Percentiles rank a stretch among this genome's conserved stretches.
Evolutionary conservation across 1,140 invertebrate species (phyloP).

Genomic region (Himalopsyche phryganea): DNA sequence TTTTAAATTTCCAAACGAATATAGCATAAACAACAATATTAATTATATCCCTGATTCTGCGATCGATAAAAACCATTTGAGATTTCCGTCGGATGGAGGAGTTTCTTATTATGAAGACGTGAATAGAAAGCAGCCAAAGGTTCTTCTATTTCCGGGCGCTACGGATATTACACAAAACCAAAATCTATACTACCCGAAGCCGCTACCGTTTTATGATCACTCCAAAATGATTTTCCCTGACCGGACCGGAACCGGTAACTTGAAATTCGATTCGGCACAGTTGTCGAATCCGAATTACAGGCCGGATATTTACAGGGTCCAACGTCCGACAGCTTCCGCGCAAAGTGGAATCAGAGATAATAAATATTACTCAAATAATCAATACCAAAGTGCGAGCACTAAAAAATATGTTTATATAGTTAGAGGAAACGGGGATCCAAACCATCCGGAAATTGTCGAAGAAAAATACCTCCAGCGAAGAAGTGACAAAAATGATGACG

Average conservation of each 20-base stretch:
- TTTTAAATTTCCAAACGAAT: conserved; percentile 25
- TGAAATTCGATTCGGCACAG: conserved; percentile 38
- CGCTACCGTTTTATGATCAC: conserved; percentile 28
- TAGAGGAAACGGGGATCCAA: conserved; percentile 31
- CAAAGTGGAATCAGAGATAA: neutral
- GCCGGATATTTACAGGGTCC: conserved; percentile 16
- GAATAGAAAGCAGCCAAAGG: conserved; percentile 19
- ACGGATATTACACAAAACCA: conserved; percentile 7
- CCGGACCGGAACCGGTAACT: conserved; percentile 44
- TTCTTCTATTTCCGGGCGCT: conserved; percentile 17
- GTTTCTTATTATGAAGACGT: neutral
- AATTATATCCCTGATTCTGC: conserved; percentile 11
- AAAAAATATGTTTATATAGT: conserved; percentile 31
- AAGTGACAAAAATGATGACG: conserved; percentile 4
- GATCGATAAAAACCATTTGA: conserved; percentile 8
- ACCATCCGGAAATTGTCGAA: conserved; percentile 30
- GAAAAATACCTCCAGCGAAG: neutral
- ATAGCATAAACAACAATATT: neutral
- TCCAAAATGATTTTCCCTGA: conserved; percentile 43
- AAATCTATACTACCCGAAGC: conserved; percentile 21
- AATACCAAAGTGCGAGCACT: conserved; percentile 9
- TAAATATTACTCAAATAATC: conserved; percentile 11
- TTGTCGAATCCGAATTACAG: conserved; percentile 14
- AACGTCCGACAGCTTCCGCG: neutral
- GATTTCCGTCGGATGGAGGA: conserved; percentile 19